Evolutionary conservation across 2,888 invertebrate genomes (phyloP).

Genomic region (Cosmopolites sordidus): DNA sequence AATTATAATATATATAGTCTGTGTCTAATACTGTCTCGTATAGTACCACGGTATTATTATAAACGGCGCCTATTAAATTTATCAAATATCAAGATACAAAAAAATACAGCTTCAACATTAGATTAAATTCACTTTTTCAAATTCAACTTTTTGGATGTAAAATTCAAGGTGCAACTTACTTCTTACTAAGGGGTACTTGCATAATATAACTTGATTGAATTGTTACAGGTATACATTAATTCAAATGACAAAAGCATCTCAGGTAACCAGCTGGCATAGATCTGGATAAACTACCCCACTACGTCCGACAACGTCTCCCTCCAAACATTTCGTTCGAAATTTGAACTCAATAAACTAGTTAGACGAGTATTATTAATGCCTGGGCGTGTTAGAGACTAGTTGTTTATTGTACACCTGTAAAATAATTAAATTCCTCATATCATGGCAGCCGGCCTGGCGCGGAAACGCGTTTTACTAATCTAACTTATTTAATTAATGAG

Average conservation of each 20-base stretch:
- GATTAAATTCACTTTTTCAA: too few species aligned
- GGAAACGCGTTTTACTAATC: constrained; percentile 31
- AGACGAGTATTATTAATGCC: constrained; percentile 14
- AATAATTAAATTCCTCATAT: constrained; percentile 21
- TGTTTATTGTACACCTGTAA: constrained; percentile 17
- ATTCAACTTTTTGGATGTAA: too few species aligned
- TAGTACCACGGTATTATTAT: too few species aligned
- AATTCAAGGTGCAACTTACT: too few species aligned
- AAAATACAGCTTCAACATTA: too few species aligned
- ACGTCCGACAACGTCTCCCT: background rate
- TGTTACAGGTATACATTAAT: too few species aligned
- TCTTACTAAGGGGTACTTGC: too few species aligned
- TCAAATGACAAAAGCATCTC: background rate
- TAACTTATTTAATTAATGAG: constrained; percentile 35
- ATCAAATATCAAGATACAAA: too few species aligned
- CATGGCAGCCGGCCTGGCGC: constrained; percentile 19
- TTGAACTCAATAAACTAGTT: constrained; percentile 9
- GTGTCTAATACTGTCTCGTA: too few species aligned
- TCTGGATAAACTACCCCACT: background rate
- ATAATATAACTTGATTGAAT: too few species aligned
- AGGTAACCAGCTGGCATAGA: background rate
- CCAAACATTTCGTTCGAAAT: background rate
- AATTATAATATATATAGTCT: too few species aligned
- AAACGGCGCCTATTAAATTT: too few species aligned
- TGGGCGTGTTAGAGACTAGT: constrained; percentile 11